A percentile compares a stretch with the other conserved stretches of the same genome.
Evolutionary conservation across 2,888 invertebrate species (phyloP).

Genomic region (Entomobrya proxima): DNA sequence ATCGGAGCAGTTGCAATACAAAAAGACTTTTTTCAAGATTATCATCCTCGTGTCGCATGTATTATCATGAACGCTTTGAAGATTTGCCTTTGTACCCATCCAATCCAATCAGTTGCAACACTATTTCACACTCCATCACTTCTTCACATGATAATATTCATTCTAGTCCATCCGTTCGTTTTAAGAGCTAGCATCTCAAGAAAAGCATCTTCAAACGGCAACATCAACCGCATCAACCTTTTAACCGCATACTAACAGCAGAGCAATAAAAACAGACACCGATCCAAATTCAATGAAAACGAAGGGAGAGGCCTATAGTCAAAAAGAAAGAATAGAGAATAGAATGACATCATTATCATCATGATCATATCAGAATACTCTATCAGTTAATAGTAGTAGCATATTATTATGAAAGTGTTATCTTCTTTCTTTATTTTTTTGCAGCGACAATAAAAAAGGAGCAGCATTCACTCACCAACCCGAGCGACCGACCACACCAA

Average conservation of each 20-base stretch:
- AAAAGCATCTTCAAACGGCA: no score
- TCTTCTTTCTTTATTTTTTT: no score
- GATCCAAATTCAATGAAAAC: slow-evolving; percentile 16
- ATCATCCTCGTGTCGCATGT: background rate
- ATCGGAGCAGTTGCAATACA: background rate
- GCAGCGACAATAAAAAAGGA: slow-evolving; percentile 2
- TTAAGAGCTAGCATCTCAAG: background rate
- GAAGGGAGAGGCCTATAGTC: background rate
- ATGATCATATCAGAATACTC: background rate
- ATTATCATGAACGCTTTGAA: background rate
- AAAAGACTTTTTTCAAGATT: background rate
- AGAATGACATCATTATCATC: background rate
- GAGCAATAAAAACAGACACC: background rate
- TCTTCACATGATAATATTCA: slow-evolving; percentile 59
- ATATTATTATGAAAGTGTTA: background rate
- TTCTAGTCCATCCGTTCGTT: slow-evolving; percentile 5
- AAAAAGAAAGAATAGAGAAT: background rate
- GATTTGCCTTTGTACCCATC: slow-evolving; percentile 26
- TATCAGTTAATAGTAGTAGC: background rate
- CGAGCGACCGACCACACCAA: background rate
- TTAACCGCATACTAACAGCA: no score
- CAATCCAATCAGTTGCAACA: slow-evolving; percentile 58
- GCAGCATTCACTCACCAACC: slow-evolving; percentile 17
- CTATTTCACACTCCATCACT: slow-evolving; percentile 66
- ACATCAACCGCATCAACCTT: no score